phyloP scores from a whole-genome alignment of 2,113 vertebrate species.

The Damaliscus lunatus region DNA sequence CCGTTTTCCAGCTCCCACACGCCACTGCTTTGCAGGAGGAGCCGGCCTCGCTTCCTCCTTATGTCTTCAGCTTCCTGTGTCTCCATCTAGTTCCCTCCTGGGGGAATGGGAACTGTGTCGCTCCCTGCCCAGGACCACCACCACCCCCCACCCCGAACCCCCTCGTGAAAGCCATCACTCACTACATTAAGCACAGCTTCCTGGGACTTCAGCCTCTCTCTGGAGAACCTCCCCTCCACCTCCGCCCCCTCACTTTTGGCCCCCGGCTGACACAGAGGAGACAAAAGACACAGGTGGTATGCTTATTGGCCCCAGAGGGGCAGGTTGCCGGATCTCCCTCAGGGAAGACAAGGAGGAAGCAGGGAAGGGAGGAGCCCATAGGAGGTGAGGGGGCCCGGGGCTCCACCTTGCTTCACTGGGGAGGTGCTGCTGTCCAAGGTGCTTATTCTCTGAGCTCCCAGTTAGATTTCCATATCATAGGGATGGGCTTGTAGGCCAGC shows the following conservation, averaged over 20 bases:
- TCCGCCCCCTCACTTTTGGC: neutral
- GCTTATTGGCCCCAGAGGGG: neutral
- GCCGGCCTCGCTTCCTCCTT: neutral
- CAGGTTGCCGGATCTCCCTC: neutral
- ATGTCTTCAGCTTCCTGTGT: neutral
- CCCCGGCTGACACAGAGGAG: neutral
- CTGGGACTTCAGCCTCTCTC: neutral
- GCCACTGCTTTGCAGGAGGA: neutral
- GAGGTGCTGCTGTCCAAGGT: neutral
- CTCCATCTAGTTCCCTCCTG: neutral
- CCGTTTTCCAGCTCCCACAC: neutral
- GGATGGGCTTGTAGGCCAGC: neutral
- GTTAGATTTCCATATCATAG: neutral
- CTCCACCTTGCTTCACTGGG: neutral
- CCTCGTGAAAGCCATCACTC: neutral
- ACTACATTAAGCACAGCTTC: neutral
- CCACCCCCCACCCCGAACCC: rapidly evolving
- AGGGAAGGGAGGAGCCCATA: neutral
- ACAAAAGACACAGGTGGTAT: neutral
- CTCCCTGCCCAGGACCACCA: neutral
- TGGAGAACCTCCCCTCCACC: neutral
- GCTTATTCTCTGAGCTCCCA: neutral
- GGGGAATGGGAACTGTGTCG: neutral
- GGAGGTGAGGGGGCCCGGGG: neutral
- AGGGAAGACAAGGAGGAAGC: neutral